Base-by-base conservation (phyloP, 2,888 invertebrate genomes). In the Horisme vitalbata region DNA sequence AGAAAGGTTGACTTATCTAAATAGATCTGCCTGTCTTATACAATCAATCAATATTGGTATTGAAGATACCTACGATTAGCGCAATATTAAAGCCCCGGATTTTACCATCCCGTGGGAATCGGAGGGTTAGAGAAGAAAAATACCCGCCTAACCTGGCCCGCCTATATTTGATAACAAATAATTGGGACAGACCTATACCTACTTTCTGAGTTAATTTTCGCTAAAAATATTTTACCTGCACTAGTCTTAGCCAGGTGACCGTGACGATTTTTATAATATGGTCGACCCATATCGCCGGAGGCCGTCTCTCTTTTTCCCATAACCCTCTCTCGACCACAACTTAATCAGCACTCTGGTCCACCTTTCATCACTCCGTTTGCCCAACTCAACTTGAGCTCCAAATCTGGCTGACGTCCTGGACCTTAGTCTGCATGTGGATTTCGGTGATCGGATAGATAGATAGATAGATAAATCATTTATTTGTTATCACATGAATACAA, bases 61-160 rank as follows among this genome's bases (percentile, higher is more conserved):
- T n/a, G n/a, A n/a, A n/a, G n/a, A n/a, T n/a, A n/a, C n/a, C 13
- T 28, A 20, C 46, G 59, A 61, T 65, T 57, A 69, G 67, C 68
- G 64, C 64, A 63, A 72, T 75, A 76, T 77, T 81, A 79, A 68
- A 69, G 71, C 74, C n/a, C 71, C 55, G 56, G 67, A 73, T 79
- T 79, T 78, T 73, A 83, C 83, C 79, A 82, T 74, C 75, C 71
- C 70, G 48, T 45, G 71, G 63, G 71, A 63, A 61, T 56, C 57
- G 55, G 59, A 43, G 75, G 75, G 81, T 76, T 70, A 75, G 76
- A 75, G 77, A 77, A 75, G 74, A 77, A 77, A 79, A 62, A 54
- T 51, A 53, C 45, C 59, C 18, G 18, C 5, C 5, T 18, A 18
- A 55, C 45, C 52, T 54, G 36, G 33, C 41, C 56, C 41, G 52